Evolutionary conservation across 2,113 vertebrate genomes (phyloP).

Genomic region (Bubo bubo): DNA sequence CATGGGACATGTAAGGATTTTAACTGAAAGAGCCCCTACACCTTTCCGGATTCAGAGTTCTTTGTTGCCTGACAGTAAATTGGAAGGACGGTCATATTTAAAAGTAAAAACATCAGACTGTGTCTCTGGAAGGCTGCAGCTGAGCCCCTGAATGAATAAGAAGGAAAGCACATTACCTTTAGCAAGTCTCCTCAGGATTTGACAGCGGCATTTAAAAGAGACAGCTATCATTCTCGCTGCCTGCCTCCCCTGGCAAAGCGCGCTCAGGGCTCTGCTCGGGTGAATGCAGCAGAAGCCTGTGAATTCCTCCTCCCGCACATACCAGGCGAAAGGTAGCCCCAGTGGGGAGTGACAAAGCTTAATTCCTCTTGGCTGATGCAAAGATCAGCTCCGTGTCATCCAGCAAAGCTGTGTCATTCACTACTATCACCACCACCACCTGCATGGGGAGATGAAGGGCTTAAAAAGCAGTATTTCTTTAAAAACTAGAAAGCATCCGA

Average conservation of each 20-base stretch:
- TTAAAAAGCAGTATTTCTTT: constrained; percentile 61
- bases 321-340: constrained; percentile 79
- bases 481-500: constrained; percentile 65
- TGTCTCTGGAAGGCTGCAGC: constrained; percentile 23
- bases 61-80: constrained; percentile 74
- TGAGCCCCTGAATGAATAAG: constrained; percentile 22
- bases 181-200: constrained; percentile 93
- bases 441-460: constrained; percentile 55
- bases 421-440: constrained; percentile 50
- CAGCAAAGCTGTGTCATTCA: constrained; percentile 76
- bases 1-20: background rate
- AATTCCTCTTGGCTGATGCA: constrained; percentile 82
- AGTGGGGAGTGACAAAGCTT: constrained; percentile 79
- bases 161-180: constrained; percentile 89
- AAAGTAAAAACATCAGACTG: constrained; percentile 62
- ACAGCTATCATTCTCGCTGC: constrained; percentile 95
- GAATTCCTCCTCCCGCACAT: constrained; percentile 80
- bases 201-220: constrained; percentile 98
- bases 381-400: constrained; percentile 78
- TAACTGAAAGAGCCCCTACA: background rate
- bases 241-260: constrained; percentile 72
- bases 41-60: constrained; percentile 58
- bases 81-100: constrained; percentile 53
- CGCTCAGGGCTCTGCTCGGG: constrained; percentile 74
- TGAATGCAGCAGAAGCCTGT: constrained; percentile 79